These are phyloP conservation scores for Piscicola geometra DNA, from an alignment of 2,888 invertebrate species.

Conservation along the genomic window DNA sequence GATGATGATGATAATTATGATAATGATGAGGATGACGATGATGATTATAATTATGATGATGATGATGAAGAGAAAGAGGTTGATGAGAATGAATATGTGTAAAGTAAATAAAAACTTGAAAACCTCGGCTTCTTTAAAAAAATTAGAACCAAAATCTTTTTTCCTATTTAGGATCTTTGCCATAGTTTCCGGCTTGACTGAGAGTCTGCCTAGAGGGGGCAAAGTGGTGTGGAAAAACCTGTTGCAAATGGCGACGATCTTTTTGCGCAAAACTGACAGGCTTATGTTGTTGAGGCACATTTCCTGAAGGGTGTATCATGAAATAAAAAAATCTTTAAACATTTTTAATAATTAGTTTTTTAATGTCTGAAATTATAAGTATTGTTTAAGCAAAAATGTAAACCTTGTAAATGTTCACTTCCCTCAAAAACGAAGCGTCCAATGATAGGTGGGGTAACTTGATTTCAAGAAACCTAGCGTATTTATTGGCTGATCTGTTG, in stretches of 20 bases:
- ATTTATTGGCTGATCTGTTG: not conserved
- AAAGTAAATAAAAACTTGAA: too few species aligned
- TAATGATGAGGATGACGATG: too few species aligned
- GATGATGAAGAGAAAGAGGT: too few species aligned
- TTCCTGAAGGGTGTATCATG: too few species aligned
- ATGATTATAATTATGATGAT: too few species aligned
- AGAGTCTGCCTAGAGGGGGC: not conserved
- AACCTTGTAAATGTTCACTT: conserved; percentile 2
- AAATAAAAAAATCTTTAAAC: too few species aligned
- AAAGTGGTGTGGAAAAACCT: not conserved
- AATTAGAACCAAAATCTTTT: not conserved
- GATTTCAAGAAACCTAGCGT: not conserved
- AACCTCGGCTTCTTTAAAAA: conserved; percentile 9
- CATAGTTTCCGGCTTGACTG: not conserved
- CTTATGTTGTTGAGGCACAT: not conserved
- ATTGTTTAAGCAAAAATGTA: too few species aligned
- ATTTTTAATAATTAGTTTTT: too few species aligned
- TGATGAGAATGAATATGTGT: too few species aligned
- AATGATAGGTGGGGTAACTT: not conserved
- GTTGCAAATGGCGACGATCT: not conserved
- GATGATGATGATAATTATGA: too few species aligned
- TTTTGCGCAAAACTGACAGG: not conserved
- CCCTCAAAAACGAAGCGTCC: not conserved
- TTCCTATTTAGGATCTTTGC: not conserved
- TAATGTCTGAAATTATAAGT: too few species aligned